A percentile compares a stretch with the other conserved stretches of the same genome.
Evolutionary conservation across 1,140 invertebrate species (phyloP).

Genomic region (Macrosteles quadrilineatus): DNA sequence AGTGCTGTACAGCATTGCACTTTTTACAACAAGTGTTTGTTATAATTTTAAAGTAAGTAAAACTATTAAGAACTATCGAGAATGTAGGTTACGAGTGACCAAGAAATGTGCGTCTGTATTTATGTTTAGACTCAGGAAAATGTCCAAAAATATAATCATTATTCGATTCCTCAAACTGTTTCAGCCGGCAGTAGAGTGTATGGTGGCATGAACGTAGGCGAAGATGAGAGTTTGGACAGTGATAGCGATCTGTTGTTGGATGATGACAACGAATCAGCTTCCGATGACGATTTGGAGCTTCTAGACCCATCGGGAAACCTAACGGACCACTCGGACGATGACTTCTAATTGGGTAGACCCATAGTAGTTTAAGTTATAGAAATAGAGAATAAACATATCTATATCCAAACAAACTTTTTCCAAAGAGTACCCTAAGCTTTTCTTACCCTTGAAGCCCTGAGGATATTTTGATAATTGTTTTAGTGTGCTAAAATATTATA

Average conservation of each 20-base stretch:
- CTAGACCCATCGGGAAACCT: background rate
- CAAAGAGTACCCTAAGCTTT: background rate
- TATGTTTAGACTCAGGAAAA: too few species aligned
- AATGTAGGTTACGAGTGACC: too few species aligned
- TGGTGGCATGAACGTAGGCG: slow-evolving; percentile 26
- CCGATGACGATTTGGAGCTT: slow-evolving; percentile 13
- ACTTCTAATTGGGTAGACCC: background rate
- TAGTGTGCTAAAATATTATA: background rate
- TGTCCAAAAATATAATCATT: too few species aligned
- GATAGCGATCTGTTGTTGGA: slow-evolving; percentile 16
- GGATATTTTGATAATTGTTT: background rate
- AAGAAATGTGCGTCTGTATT: too few species aligned
- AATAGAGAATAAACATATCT: background rate
- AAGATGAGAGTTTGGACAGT: background rate
- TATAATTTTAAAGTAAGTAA: too few species aligned
- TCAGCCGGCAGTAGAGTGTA: slow-evolving; percentile 9
- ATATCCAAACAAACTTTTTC: background rate
- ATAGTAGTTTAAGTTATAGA: background rate
- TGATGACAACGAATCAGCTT: slow-evolving; percentile 24
- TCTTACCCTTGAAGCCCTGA: background rate
- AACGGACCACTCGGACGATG: background rate
- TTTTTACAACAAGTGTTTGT: too few species aligned
- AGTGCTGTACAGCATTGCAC: too few species aligned
- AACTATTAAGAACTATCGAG: too few species aligned
- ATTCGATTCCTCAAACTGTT: too few species aligned